Evolutionary conservation across 2,888 invertebrate species (phyloP), one percentile per base, ranked within the genome.

Genomic region (Holacanthella duospinosa): DNA sequence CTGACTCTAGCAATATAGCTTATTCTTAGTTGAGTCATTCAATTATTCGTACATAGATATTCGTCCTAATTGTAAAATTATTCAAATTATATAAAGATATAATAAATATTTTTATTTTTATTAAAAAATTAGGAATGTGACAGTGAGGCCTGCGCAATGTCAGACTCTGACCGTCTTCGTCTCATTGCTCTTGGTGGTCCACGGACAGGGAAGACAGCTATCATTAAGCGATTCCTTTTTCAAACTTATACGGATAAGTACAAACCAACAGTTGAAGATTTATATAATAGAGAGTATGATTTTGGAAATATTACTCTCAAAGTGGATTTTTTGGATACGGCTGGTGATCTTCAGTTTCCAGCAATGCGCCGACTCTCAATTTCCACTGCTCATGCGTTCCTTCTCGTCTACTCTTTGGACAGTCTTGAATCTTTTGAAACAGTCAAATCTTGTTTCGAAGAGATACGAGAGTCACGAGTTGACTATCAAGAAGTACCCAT

Each of bases 261-360:
- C 78, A 83, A 85, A 71, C 87, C 89, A 73, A 93, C 92, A 19
- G 88, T 92, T 36, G 92, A 93, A 76, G 93, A 93, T 77, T 82
- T 92, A 28, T 90, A 89, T 78, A 89, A 87, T 75, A 82, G 88
- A 64, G 89, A 91, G 77, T 92, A 88, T 77, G 85, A 87, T 75
- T 80, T 89, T 64, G 87, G 88, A 53, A 83, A 84, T 29, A 83
- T 86, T 69, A 85, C 86, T 16, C 80, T 90, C 54, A 88, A 88
- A 80, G 84, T 84, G 74, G 74, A 74, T 63, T 68, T 71, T 58
- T 29, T 66, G 76, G 76, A 56, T 60, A 68, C 89, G 29, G 86
- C 86, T 70, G 90, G 91, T 26, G 89, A 90, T 76, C 84, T 89
- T 78, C 88, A 89, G 76, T 93, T 92, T 78, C 92, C 93, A 9